A percentile compares a stretch with the other conserved stretches of the same genome.
phyloP scores from a whole-genome alignment of 2,888 invertebrate genomes.

The Brachynemurus nebulosus region DNA sequence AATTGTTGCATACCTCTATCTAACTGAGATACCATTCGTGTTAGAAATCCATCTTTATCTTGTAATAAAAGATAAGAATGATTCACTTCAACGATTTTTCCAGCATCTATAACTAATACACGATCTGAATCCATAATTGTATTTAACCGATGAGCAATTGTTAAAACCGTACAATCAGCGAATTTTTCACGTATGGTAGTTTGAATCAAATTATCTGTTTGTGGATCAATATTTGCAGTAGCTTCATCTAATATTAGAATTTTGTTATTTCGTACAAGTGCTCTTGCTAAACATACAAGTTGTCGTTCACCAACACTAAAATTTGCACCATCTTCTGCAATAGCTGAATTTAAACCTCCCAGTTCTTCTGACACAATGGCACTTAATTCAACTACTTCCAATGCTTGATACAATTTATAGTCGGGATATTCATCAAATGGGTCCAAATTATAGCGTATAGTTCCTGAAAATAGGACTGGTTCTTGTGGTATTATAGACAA shows the following conservation, averaged over 20 bases:
- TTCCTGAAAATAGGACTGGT: slow-evolving; percentile 51
- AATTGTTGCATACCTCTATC: slow-evolving; percentile 51
- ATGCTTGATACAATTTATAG: slow-evolving; percentile 22
- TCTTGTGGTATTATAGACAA: slow-evolving; percentile 54
- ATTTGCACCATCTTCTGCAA: slow-evolving; percentile 59
- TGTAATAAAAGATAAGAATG: slow-evolving; percentile 49
- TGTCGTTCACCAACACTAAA: slow-evolving; percentile 73
- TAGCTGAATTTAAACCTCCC: slow-evolving; percentile 46
- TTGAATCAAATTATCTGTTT: slow-evolving; percentile 42
- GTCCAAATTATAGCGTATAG: slow-evolving; percentile 50
- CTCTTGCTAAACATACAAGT: slow-evolving; percentile 64
- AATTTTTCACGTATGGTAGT: slow-evolving; percentile 35
- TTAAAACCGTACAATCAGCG: slow-evolving; percentile 40
- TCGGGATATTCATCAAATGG: slow-evolving; percentile 40
- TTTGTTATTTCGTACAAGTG: slow-evolving; percentile 56
- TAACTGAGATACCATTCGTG: slow-evolving; percentile 48
- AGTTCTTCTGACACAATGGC: slow-evolving; percentile 33
- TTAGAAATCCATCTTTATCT: slow-evolving; percentile 37
- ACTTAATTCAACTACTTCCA: slow-evolving; percentile 34
- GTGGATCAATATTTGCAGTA: slow-evolving; percentile 43
- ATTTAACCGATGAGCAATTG: slow-evolving; percentile 52
- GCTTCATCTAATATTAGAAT: slow-evolving; percentile 52
- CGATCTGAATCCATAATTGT: slow-evolving; percentile 47
- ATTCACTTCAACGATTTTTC: slow-evolving; percentile 57
- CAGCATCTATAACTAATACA: slow-evolving; percentile 63